Percentiles rank a stretch among this genome's conserved stretches.
Conservation (phyloP, 2,113 vertebrate genomes). For the Setophaga coronata region DNA sequence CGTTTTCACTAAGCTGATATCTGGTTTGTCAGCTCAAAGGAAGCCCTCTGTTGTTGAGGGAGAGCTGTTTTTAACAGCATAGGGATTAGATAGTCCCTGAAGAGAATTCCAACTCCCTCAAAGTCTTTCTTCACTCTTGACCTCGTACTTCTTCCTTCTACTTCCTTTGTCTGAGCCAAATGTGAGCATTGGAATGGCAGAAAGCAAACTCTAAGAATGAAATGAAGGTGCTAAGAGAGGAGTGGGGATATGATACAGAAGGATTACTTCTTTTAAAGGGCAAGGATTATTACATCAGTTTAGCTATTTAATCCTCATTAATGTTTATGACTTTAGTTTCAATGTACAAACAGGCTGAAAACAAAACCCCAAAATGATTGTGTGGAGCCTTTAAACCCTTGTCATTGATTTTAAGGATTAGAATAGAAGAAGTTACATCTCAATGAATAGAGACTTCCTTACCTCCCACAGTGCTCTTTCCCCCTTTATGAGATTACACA, state of each 20-base stretch:
- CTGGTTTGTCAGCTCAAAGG: accelerated
- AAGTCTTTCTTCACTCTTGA: not conserved
- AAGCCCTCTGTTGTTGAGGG: not conserved
- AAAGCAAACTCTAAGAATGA: not conserved
- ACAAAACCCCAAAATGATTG: not conserved
- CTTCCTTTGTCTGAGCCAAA: not conserved
- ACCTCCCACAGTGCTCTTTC: not conserved
- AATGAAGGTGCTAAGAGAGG: not conserved
- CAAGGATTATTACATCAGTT: not conserved
- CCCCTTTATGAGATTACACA: not conserved
- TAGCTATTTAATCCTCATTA: not conserved
- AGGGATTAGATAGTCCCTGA: too few species aligned
- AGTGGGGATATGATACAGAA: not conserved
- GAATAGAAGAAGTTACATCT: not conserved
- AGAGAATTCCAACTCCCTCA: too few species aligned
- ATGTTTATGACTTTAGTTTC: not conserved
- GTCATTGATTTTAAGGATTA: not conserved
- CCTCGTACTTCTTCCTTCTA: accelerated
- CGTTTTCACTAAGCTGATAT: not conserved
- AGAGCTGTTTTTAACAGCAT: not conserved
- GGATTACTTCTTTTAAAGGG: not conserved
- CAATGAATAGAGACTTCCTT: not conserved
- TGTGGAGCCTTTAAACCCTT: not conserved
- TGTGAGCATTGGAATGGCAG: not conserved
- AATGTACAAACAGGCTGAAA: not conserved